Base-by-base conservation (phyloP, 2,888 invertebrate species). In the Timandra comae region DNA sequence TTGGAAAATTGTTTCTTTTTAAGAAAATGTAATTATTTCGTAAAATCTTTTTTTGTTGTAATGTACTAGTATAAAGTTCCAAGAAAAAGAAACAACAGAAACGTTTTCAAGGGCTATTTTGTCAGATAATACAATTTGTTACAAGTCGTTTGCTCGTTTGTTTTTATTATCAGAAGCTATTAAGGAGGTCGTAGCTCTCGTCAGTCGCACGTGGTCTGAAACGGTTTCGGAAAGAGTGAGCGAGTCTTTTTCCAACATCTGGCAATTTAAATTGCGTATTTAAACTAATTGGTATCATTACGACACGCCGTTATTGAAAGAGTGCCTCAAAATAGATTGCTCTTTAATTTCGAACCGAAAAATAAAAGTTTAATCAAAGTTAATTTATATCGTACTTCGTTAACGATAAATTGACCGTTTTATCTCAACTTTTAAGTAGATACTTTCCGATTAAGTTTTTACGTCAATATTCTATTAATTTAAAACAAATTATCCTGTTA, bases 61-160 rank as follows among this genome's bases (percentile, higher is more conserved):
- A n/a, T n/a, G n/a, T n/a, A n/a, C n/a, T n/a, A n/a, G n/a, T n/a
- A n/a, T n/a, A n/a, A n/a, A n/a, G n/a, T n/a, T n/a, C 10, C 3
- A 3, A 27, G 20, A 19, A 12, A 29, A 29, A 11, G 29, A 12
- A 12, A 8, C 8, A 12, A 23, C 7, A 56, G 48, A 56, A 66
- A 67, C 60, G 61, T 64, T 66, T 69, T 63, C 62, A 63, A 63
- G 58, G 57, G 55, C 66, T 63, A 67, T 74, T 70, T 68, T 55
- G 49, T 46, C 55, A 67, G 68, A 69, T 76, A 76, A 74, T 76
- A 67, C 67, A 74, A 78, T 79, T 77, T 74, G 65, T 71, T 68
- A 69, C 62, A 72, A 74, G 69, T 71, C 65, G 58, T 73, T 71
- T 63, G 56, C 64, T 71, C 69, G 72, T 74, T 78, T 72, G 59